A percentile compares a stretch with the other conserved stretches of the same genome.
Evolutionary conservation across 2,797 vertebrate species (phyloP).

Genomic region (Leptoclinus maculatus): DNA sequence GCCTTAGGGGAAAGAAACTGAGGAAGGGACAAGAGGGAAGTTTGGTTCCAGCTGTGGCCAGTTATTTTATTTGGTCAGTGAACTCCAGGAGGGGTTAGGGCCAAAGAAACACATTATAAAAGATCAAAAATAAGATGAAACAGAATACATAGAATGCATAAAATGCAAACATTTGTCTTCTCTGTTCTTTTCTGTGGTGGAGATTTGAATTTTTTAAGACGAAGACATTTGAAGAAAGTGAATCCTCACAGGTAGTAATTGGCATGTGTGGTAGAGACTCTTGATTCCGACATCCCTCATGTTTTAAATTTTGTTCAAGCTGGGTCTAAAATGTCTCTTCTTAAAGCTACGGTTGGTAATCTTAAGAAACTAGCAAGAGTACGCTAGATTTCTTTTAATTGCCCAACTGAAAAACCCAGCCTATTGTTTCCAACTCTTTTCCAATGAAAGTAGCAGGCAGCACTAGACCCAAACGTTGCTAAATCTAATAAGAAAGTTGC

Average conservation of each 20-base stretch:
- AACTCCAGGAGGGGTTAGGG: neutral
- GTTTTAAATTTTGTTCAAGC: neutral
- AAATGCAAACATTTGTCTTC: neutral
- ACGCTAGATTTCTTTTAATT: neutral
- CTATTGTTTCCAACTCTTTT: neutral
- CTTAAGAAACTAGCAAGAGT: neutral
- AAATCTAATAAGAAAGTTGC: neutral
- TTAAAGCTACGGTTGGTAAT: neutral
- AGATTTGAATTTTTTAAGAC: neutral
- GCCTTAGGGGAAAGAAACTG: neutral
- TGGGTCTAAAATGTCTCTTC: neutral
- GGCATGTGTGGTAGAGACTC: constrained; percentile 3
- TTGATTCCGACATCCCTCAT: constrained; percentile 9
- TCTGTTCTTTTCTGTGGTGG: neutral
- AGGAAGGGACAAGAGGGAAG: too few relatives aligned
- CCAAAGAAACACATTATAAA: neutral
- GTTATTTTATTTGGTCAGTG: constrained; percentile 1
- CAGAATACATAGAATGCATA: neutral
- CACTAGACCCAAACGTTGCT: neutral
- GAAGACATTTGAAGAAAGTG: neutral
- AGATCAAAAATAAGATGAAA: neutral
- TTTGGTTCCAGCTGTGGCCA: neutral
- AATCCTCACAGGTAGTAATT: constrained; percentile 11
- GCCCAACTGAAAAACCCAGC: neutral
- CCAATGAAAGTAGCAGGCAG: neutral